Conservation (phyloP, 2,888 invertebrate species). For the Nemurella pictetii region DNA sequence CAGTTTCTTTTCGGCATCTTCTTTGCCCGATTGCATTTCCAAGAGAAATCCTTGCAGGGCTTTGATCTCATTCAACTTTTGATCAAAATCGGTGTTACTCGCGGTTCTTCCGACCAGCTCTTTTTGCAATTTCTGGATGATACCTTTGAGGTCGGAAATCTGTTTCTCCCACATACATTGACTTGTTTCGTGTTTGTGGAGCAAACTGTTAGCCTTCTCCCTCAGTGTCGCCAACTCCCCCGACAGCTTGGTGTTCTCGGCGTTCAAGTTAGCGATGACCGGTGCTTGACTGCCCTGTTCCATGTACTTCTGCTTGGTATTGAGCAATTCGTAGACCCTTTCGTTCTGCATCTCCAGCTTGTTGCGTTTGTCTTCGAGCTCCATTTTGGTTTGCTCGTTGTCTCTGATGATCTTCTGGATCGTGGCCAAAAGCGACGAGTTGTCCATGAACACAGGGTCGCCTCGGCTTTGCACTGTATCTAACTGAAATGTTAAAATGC, state of each 20-base stretch:
- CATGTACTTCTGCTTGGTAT: constrained; percentile 38
- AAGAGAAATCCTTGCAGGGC: not conserved
- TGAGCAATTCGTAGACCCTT: constrained; percentile 36
- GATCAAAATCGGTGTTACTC: not conserved
- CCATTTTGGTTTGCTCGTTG: constrained; percentile 36
- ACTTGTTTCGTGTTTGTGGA: not conserved
- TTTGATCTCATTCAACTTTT: not conserved
- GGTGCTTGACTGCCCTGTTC: constrained; percentile 33
- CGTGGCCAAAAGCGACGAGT: constrained; percentile 32
- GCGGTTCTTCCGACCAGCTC: not conserved
- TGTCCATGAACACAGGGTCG: constrained; percentile 17
- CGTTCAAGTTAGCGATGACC: constrained; percentile 9
- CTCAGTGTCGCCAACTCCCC: constrained; percentile 19
- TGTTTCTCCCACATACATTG: not conserved
- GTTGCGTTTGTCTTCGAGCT: constrained; percentile 37
- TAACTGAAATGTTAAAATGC: constrained; percentile 22
- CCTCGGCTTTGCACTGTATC: constrained; percentile 4
- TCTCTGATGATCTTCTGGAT: constrained; percentile 37
- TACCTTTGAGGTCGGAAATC: not conserved
- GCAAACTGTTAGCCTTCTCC: not conserved
- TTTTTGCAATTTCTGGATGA: not conserved
- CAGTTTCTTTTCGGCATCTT: constrained; percentile 13
- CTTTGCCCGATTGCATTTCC: constrained; percentile 32
- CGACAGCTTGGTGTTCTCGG: constrained; percentile 32
- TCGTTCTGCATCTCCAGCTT: constrained; percentile 40